Evolutionary conservation across 2,888 invertebrate species (phyloP), one percentile per base, ranked within the genome.

Genomic region (Xanthia togata): DNA sequence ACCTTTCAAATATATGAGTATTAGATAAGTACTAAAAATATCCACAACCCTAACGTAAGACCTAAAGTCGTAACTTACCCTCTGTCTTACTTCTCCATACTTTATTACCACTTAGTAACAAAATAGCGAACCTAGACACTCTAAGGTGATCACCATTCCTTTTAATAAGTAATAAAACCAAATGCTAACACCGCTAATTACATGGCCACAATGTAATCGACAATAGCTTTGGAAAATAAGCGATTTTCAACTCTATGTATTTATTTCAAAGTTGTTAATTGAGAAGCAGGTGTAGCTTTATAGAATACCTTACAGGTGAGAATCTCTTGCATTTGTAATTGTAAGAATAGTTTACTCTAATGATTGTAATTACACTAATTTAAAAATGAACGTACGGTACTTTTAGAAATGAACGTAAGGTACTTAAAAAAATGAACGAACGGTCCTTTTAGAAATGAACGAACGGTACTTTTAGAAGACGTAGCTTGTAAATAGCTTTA

Each of bases 161-260:
- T 85, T 83, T 76, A 76, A 85, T 83, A 82, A 78, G 83, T 65
- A 81, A 81, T 85, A 76, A 82, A 85, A 77, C 57, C 60, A 26
- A 71, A 70, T 62, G 53, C 75, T 63, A n/a, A 73, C 70, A 72
- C 50, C 69, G 75, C 80, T 79, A 75, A 78, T 86, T 84, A 71
- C 73, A 73, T 78, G 67, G 75, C 82, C 78, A 63, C 72, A 79
- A 63, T 59, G 31, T 78, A 64, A 60, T 68, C 60, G 55, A 60
- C 64, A 72, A 68, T 77, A 41, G 26, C 65, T 26, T 31, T 44
- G 68, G 3, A 26, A 26, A 64, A 4, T 44, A 53, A 69, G 26
- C 12, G 5, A 78, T 63, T 79, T 79, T 69, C 9, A 31, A 81
- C 73, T 44, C 14, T 80, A 55, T 31, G 0, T 0, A 0, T 12